phyloP scores from a whole-genome alignment of 2,888 invertebrate species.

The Agrotis ipsilon region DNA sequence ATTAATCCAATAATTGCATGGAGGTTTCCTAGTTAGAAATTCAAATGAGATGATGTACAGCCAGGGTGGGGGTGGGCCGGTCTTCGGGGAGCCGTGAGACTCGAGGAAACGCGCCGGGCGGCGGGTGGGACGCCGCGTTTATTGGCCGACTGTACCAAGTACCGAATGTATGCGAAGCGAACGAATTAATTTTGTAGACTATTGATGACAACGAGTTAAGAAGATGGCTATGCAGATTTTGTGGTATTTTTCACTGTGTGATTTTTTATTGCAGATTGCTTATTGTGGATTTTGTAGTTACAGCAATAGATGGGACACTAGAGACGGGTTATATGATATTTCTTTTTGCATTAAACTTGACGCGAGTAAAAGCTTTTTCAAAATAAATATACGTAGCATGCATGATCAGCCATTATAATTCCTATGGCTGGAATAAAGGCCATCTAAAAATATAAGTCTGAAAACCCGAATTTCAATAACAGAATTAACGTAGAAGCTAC shows the following conservation, averaged over 20 bases:
- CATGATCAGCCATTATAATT: background rate
- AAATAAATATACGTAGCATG: no score
- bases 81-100: slow-evolving; percentile 82
- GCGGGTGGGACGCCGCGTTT: slow-evolving; percentile 72
- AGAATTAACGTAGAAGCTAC: background rate
- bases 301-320: no score
- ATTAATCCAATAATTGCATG: slow-evolving; percentile 98
- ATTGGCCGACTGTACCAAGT: slow-evolving; percentile 65
- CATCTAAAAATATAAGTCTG: background rate
- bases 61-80: slow-evolving; percentile 78
- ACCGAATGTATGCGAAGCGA: slow-evolving; percentile 43
- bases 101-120: slow-evolving; percentile 77
- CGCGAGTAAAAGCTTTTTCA: no score
- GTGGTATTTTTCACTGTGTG: background rate
- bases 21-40: slow-evolving; percentile 98
- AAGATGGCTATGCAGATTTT: background rate
- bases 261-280: background rate
- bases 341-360: no score
- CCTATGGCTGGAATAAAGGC: background rate
- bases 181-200: slow-evolving; percentile 12
- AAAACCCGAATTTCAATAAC: background rate
- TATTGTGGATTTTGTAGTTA: no score
- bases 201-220: slow-evolving; percentile 8
- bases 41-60: slow-evolving; percentile 96
- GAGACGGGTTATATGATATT: no score